phyloP scores from a whole-genome alignment of 2,888 invertebrate species.

The Chrysina gloriosa region DNA sequence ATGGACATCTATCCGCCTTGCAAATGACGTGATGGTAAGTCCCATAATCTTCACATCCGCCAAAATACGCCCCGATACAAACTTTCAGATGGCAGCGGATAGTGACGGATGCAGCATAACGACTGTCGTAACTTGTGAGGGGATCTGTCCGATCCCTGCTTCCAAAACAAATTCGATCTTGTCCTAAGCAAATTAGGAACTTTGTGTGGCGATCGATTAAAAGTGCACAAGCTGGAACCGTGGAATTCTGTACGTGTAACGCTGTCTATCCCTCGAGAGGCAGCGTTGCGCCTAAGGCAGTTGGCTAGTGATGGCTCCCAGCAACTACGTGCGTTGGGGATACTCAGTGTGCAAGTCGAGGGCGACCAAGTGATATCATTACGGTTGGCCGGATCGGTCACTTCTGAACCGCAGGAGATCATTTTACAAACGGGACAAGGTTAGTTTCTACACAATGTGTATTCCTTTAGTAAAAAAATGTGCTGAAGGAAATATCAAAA shows the following conservation, averaged over 20 bases:
- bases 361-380: slow-evolving; percentile 84
- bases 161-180: slow-evolving; percentile 82
- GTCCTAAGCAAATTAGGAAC: slow-evolving; percentile 82
- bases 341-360: slow-evolving; percentile 94
- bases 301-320: slow-evolving; percentile 92
- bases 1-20: slow-evolving; percentile 37
- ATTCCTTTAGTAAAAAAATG: too few relatives aligned
- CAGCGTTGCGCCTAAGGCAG: slow-evolving; percentile 90
- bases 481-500: too few relatives aligned
- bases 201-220: slow-evolving; percentile 73
- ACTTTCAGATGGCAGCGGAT: slow-evolving; percentile 80
- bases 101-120: slow-evolving; percentile 84
- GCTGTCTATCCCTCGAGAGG: slow-evolving; percentile 96
- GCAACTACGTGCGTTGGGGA: slow-evolving; percentile 90
- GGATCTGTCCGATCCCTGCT: slow-evolving; percentile 87
- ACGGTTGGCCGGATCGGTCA: slow-evolving; percentile 73
- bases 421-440: slow-evolving; percentile 70
- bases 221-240: slow-evolving; percentile 89
- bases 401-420: slow-evolving; percentile 79
- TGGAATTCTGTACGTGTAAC: slow-evolving; percentile 99
- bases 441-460: too few relatives aligned
- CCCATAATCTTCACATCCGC: background rate
- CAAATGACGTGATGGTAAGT: slow-evolving; percentile 43
- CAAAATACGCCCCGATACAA: background rate
- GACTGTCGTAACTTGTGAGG: slow-evolving; percentile 92